phyloP scores from a whole-genome alignment of 2,797 vertebrate genomes.

The Myotis findleyi region DNA sequence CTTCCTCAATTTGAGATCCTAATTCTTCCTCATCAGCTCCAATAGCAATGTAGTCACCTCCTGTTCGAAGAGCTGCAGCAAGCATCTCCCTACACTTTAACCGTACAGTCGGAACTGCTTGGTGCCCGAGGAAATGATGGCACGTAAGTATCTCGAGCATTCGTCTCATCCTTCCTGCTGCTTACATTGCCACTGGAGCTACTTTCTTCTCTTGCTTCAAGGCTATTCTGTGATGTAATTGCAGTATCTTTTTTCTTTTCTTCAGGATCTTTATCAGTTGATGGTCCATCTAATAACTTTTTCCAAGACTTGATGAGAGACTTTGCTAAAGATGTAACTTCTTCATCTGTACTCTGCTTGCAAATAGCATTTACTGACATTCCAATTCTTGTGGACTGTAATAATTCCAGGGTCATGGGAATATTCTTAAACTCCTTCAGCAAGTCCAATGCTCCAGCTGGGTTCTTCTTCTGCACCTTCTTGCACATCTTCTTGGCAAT shows the following conservation, averaged over 20 bases:
- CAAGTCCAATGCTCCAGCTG: conserved; percentile 96
- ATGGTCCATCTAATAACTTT: conserved; percentile 97
- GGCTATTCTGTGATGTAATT: conserved; percentile 94
- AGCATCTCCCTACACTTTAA: conserved; percentile 98
- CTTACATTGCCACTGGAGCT: conserved; percentile 96
- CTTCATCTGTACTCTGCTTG: conserved; percentile 99
- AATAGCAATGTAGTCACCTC: conserved; percentile 98
- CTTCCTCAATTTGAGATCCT: conserved; percentile 98
- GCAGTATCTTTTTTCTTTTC: conserved; percentile 97
- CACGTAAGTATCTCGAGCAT: conserved; percentile 92
- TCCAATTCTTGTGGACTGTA: conserved; percentile 99
- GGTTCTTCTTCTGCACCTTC: conserved; percentile 98
- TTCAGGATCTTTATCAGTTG: conserved; percentile 95
- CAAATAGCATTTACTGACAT: conserved; percentile 99
- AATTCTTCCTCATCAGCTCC: conserved; percentile 98
- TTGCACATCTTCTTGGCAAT: conserved; percentile 99
- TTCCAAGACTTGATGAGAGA: conserved; percentile 99
- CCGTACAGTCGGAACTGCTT: conserved; percentile 94
- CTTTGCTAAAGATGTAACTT: conserved; percentile 93
- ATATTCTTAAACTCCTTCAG: conserved; percentile 97
- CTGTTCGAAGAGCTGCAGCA: conserved; percentile 94
- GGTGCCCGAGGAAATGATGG: conserved; percentile 96
- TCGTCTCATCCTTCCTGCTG: conserved; percentile 93
- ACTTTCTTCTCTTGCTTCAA: conserved; percentile 97
- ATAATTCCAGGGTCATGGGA: conserved; percentile 97